Base-by-base conservation (phyloP, 2,797 vertebrate species). In the Pagetopsis macropterus region DNA sequence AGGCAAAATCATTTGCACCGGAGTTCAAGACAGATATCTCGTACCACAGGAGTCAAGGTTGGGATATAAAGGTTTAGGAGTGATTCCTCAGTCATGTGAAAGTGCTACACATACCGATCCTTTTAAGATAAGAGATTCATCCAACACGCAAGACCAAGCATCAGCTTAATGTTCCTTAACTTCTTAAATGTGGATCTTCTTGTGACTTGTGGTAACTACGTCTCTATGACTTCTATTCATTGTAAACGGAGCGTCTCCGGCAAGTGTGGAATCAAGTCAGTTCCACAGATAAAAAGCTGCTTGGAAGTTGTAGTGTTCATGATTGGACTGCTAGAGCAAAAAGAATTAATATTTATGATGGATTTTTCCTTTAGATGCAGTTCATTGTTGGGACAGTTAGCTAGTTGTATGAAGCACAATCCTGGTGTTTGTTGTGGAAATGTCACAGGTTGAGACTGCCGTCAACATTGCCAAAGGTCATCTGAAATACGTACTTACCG, bases 401-500 rank as follows among this genome's bases (percentile, higher is more conserved):
- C 50, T 16, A 19, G 17, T 43, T 86, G 74, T 78, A 14, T 33
- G 27, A 74, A 40, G 55, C 61, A 91, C 82, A 89, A 85, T 62
- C 82, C 41, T 17, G 17, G 56, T 27, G 46, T 75, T 79, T 89
- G 76, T 80, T 50, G 75, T 27, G 44, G 56, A 86, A 88, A 92
- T 85, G 84, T 82, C 82, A 76, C 61, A 55, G 65, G 49, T 74
- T 59, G 2, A 67, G 14, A 56, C 76, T 68, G 65, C 64, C 55
- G 71, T 84, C 76, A 76, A 54, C 76, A 52, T 63, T 27, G 31
- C 51, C 0, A 17, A 46, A 65, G 80, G 81, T 83, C 88, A 60
- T 71, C 60, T 31, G 65, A 85, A 91, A 79, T 70, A 65, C 72
- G 67, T n/a, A 60, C 48, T 80, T 82, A 54, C 60, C 89, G 90